Evolutionary conservation across 2,888 invertebrate species (phyloP).

Genomic region (Litoditis marina): DNA sequence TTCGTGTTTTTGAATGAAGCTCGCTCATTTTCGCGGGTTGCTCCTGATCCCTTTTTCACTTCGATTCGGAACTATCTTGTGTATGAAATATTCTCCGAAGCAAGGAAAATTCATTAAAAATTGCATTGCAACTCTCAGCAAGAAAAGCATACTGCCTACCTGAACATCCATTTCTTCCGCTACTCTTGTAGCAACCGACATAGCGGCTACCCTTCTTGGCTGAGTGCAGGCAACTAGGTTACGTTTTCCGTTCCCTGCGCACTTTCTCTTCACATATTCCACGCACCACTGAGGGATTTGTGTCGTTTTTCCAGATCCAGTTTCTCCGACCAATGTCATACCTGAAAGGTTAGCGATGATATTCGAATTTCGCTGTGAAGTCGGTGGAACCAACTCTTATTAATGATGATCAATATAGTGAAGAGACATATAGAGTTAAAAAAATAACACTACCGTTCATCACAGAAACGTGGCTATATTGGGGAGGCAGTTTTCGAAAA

Average conservation of each 20-base stretch:
- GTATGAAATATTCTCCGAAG: too few species aligned
- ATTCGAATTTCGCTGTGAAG: neutral
- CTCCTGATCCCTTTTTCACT: too few species aligned
- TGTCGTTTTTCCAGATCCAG: slow-evolving; percentile 98
- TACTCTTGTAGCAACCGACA: slow-evolving; percentile 97
- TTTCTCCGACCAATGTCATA: slow-evolving; percentile 82
- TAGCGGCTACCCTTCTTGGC: slow-evolving; percentile 93
- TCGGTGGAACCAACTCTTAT: too few species aligned
- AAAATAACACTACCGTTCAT: too few species aligned
- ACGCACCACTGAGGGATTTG: slow-evolving; percentile 76
- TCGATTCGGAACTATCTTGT: too few species aligned
- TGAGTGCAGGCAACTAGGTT: slow-evolving; percentile 93
- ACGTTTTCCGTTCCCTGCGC: slow-evolving; percentile 10
- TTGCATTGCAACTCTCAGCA: neutral
- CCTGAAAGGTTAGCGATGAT: slow-evolving; percentile 14
- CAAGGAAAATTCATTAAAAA: neutral
- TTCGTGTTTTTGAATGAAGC: too few species aligned
- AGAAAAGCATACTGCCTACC: too few species aligned
- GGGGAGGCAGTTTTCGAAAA: too few species aligned
- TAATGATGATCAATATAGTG: too few species aligned
- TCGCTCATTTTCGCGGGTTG: too few species aligned
- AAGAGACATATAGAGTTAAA: neutral
- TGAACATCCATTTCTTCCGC: slow-evolving; percentile 99
- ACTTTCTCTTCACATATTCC: slow-evolving; percentile 30
- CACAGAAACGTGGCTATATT: too few species aligned